A percentile compares a stretch with the other conserved stretches of the same genome.
These are phyloP conservation scores for Amiota communis DNA, from an alignment of 2,888 invertebrate species.

Conservation along the genomic window DNA sequence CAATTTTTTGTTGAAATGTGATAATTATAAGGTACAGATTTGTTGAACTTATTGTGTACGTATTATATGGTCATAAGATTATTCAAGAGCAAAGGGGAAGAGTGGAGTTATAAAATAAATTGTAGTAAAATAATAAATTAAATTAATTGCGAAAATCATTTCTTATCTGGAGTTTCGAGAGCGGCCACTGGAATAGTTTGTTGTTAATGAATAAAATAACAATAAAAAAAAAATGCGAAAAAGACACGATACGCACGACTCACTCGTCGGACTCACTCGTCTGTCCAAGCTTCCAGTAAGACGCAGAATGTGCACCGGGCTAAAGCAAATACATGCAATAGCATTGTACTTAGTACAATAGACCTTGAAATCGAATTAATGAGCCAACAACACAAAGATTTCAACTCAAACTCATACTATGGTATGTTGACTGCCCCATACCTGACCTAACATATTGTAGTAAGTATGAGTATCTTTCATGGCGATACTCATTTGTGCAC, in stretches of 20 bases:
- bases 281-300: background rate
- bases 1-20: conserved; percentile 50
- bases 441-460: too few species aligned
- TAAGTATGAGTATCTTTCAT: too few species aligned
- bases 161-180: conserved; percentile 1
- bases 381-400: conserved; percentile 47
- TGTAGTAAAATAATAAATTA: too few species aligned
- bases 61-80: too few species aligned
- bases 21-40: conserved; percentile 52
- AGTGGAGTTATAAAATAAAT: conserved; percentile 6
- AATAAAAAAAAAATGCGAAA: conserved; percentile 26
- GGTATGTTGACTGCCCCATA: too few species aligned
- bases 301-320: background rate
- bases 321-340: background rate
- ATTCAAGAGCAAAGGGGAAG: background rate
- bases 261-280: too few species aligned
- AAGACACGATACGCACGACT: background rate
- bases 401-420: too few species aligned
- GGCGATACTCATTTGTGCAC: too few species aligned
- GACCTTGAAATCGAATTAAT: conserved; percentile 64
- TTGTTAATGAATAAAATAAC: background rate
- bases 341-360: background rate
- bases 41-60: conserved; percentile 45
- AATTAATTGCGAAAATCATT: conserved; percentile 6
- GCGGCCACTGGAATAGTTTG: background rate